Conservation (phyloP, 2,888 invertebrate species). For the Entomobrya proxima region DNA sequence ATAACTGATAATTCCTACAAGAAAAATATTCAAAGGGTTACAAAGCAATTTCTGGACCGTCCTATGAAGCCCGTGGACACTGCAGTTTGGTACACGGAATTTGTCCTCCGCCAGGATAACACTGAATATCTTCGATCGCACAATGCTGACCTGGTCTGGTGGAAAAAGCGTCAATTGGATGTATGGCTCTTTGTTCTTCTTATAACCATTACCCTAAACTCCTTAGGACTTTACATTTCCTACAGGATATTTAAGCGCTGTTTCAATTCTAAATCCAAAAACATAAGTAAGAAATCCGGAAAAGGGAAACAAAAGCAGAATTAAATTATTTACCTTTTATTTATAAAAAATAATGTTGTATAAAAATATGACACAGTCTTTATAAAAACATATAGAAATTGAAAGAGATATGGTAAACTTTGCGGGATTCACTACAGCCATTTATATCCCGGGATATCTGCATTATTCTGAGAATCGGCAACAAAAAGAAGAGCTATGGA, state of each 20-base stretch:
- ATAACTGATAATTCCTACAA: conserved; percentile 51
- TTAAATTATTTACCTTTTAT: not conserved
- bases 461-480: too few species aligned
- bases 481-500: too few species aligned
- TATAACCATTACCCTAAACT: not conserved
- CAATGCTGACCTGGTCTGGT: conserved; percentile 3
- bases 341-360: not conserved
- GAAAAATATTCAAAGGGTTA: conserved; percentile 30
- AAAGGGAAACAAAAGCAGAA: conserved; percentile 24
- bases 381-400: not conserved
- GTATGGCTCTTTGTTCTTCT: conserved; percentile 31
- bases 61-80: conserved; percentile 37
- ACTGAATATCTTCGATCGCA: conserved; percentile 19
- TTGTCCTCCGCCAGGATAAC: conserved; percentile 56
- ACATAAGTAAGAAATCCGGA: not conserved
- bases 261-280: not conserved
- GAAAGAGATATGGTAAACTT: not conserved
- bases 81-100: conserved; percentile 61
- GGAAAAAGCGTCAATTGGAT: conserved; percentile 40
- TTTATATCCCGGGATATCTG: too few species aligned
- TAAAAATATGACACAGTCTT: conserved; percentile 30
- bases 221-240: not conserved
- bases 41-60: conserved; percentile 51
- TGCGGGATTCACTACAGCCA: too few species aligned
- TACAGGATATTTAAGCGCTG: conserved; percentile 1